Percentiles rank a stretch among this genome's conserved stretches.
Evolutionary conservation across 2,113 vertebrate species (phyloP).

Genomic region (Antechinus stuartii): DNA sequence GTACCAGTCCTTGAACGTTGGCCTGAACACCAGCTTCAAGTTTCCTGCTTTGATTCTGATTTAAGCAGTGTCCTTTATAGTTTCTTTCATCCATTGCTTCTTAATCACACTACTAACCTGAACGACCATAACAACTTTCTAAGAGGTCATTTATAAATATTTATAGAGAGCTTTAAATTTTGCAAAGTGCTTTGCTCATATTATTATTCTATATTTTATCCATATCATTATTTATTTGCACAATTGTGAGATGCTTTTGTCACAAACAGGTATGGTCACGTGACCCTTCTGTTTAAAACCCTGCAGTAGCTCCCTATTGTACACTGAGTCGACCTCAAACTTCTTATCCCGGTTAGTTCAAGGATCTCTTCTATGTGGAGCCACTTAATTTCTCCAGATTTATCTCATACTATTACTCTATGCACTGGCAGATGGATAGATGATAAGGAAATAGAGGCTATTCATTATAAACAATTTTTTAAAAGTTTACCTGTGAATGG

Average conservation of each 20-base stretch:
- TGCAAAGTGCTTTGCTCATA: background rate
- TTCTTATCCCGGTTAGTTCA: background rate
- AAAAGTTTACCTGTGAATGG: too few relatives aligned
- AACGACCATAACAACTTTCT: background rate
- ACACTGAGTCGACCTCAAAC: background rate
- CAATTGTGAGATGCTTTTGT: background rate
- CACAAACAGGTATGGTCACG: background rate
- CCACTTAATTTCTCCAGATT: background rate
- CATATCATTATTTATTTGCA: background rate
- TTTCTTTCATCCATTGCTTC: background rate
- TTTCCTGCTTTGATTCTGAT: background rate
- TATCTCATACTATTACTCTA: background rate
- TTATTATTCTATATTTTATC: background rate
- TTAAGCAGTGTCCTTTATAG: background rate
- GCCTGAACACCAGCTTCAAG: background rate
- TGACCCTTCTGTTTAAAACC: background rate
- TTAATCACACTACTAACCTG: background rate
- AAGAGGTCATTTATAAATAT: background rate
- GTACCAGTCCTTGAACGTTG: background rate
- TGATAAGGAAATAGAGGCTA: too few relatives aligned
- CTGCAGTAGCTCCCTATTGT: background rate
- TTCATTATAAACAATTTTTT: too few relatives aligned
- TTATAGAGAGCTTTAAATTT: background rate
- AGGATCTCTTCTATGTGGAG: background rate
- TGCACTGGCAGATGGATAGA: background rate